These are phyloP conservation scores for Megalops atlanticus DNA, from an alignment of 2,113 vertebrate genomes.

Conservation along the genomic window DNA sequence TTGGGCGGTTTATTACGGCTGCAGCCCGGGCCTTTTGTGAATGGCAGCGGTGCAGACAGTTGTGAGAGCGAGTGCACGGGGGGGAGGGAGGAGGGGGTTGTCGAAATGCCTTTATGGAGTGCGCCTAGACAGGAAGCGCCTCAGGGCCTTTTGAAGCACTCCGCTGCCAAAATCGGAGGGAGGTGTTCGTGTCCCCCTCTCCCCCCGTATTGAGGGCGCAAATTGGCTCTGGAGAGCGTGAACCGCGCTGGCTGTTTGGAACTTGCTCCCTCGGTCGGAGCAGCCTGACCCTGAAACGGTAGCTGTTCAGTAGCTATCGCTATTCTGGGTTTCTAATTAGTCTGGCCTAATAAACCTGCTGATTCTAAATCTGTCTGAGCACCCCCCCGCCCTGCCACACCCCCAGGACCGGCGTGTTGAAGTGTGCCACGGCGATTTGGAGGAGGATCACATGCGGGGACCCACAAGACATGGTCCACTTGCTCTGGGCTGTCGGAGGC, in stretches of 20 bases:
- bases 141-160: not conserved
- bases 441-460: not conserved
- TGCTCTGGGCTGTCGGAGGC: too few relatives aligned
- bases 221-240: not conserved
- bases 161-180: not conserved
- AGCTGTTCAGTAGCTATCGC: not conserved
- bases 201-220: not conserved
- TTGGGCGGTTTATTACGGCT: not conserved
- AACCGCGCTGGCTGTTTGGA: not conserved
- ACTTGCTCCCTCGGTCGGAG: not conserved
- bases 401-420: not conserved
- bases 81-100: too few relatives aligned
- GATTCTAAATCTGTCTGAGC: not conserved
- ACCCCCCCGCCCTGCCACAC: not conserved
- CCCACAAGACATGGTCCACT: too few relatives aligned
- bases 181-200: not conserved
- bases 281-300: not conserved
- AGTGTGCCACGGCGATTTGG: not conserved
- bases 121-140: not conserved
- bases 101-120: not conserved
- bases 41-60: not conserved
- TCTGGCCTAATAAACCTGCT: not conserved
- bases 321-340: not conserved
- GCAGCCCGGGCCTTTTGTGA: not conserved
- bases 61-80: not conserved